A percentile compares a stretch with the other conserved stretches of the same genome.
These are phyloP conservation scores for Torymus auratus DNA, from an alignment of 2,888 invertebrate genomes.

Conservation along the genomic window DNA sequence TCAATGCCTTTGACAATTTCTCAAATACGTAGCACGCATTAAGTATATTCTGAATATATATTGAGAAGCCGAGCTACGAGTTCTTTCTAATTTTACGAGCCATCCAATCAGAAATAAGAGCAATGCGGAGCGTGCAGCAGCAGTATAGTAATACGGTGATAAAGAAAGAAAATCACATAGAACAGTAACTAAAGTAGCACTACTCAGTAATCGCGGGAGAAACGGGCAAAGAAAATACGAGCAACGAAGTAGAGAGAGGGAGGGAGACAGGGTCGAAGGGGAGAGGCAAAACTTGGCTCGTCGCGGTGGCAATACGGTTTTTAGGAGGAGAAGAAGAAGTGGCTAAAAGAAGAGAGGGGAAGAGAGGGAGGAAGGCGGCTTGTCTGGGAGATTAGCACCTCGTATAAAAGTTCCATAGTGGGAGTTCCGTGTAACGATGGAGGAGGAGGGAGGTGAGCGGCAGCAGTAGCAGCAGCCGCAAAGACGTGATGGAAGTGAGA, in stretches of 20 bases:
- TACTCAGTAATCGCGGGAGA: constrained; percentile 1
- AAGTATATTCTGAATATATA: too few species aligned
- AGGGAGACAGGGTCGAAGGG: constrained; percentile 40
- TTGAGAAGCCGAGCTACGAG: too few species aligned
- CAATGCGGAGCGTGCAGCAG: neutral
- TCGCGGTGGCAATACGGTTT: constrained; percentile 41
- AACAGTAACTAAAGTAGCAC: constrained; percentile 7
- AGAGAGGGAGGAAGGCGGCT: constrained; percentile 61
- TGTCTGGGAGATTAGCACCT: constrained; percentile 77
- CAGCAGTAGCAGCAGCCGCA: constrained; percentile 54
- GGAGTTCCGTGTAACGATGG: constrained; percentile 58
- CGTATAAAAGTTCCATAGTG: constrained; percentile 75
- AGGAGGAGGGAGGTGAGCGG: constrained; percentile 16
- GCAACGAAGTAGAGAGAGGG: constrained; percentile 38
- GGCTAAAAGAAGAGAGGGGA: constrained; percentile 3
- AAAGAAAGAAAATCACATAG: neutral
- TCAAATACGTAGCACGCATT: too few species aligned
- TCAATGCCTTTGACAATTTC: too few species aligned
- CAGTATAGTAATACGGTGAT: neutral
- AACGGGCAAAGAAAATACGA: constrained; percentile 22
- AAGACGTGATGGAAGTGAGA: constrained; percentile 58
- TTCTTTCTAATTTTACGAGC: neutral
- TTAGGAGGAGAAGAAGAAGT: constrained; percentile 49
- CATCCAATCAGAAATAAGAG: constrained; percentile 37
- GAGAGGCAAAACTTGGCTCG: constrained; percentile 45